Percentiles rank a stretch among this genome's conserved stretches.
These are phyloP conservation scores for Phalanger gymnotis DNA, from an alignment of 2,797 vertebrate species.

Conservation along the genomic window DNA sequence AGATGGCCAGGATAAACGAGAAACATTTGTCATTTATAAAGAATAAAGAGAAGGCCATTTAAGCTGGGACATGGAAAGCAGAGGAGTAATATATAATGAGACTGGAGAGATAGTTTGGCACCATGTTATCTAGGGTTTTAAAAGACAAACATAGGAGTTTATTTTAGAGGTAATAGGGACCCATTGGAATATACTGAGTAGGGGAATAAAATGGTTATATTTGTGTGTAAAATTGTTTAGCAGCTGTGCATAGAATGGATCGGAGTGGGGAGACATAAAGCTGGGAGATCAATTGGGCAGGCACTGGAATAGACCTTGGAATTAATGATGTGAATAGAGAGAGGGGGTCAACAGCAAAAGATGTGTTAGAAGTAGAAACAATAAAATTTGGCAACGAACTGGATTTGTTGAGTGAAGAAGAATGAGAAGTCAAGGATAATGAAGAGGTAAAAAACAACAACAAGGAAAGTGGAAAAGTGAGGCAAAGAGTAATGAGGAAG, in stretches of 20 bases:
- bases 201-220: background rate
- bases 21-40: background rate
- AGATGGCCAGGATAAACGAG: background rate
- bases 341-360: background rate
- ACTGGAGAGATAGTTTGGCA: background rate
- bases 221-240: background rate
- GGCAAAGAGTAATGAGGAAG: background rate
- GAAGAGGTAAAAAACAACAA: background rate
- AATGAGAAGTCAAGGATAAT: background rate
- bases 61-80: background rate
- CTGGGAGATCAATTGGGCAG: background rate
- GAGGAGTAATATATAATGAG: background rate
- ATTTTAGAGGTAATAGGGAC: background rate
- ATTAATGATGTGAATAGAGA: background rate
- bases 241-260: background rate
- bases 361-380: background rate
- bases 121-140: background rate
- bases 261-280: background rate
- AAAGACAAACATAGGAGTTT: background rate
- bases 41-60: background rate
- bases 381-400: background rate
- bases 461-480: background rate
- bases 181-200: background rate
- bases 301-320: background rate
- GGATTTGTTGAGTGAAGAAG: background rate